These are phyloP conservation scores for Euclidia mi DNA, from an alignment of 2,888 invertebrate genomes.

Conservation along the genomic window DNA sequence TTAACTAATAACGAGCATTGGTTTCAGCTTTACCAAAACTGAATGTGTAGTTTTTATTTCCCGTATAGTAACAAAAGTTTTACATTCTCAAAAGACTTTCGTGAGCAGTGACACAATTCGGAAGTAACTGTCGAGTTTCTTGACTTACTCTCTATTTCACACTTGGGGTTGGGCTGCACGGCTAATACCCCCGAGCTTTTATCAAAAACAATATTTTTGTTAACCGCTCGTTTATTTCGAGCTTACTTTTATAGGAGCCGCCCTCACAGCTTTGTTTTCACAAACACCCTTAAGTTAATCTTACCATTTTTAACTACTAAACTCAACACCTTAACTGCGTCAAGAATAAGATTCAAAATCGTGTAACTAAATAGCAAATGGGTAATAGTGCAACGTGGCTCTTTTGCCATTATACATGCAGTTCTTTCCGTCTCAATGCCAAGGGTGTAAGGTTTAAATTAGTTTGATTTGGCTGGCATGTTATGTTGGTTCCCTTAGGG, in stretches of 20 bases:
- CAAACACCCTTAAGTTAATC: slow-evolving; percentile 59
- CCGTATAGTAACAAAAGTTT: no score
- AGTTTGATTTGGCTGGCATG: slow-evolving; percentile 8
- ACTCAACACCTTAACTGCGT: slow-evolving; percentile 1
- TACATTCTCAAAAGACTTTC: no score
- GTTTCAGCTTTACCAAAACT: no score
- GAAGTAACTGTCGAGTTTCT: no score
- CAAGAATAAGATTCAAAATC: slow-evolving; percentile 36
- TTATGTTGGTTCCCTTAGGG: slow-evolving; percentile 49
- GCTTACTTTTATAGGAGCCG: slow-evolving; percentile 33
- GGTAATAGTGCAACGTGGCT: no score
- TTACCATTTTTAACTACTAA: slow-evolving; percentile 5
- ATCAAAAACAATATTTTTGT: slow-evolving; percentile 53
- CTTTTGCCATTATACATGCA: no score
- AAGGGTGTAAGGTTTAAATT: slow-evolving; percentile 36
- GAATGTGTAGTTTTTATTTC: no score
- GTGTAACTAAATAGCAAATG: slow-evolving; percentile 3
- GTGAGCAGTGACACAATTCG: no score
- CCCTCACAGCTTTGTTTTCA: slow-evolving; percentile 67
- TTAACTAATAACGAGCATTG: no score
- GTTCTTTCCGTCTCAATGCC: no score
- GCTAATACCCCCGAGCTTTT: slow-evolving; percentile 29
- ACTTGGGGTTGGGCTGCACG: no score
- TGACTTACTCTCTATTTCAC: no score
- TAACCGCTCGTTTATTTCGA: slow-evolving; percentile 44